These are phyloP conservation scores for Panulirus ornatus DNA, from an alignment of 1,140 invertebrate species.

Conservation along the genomic window DNA sequence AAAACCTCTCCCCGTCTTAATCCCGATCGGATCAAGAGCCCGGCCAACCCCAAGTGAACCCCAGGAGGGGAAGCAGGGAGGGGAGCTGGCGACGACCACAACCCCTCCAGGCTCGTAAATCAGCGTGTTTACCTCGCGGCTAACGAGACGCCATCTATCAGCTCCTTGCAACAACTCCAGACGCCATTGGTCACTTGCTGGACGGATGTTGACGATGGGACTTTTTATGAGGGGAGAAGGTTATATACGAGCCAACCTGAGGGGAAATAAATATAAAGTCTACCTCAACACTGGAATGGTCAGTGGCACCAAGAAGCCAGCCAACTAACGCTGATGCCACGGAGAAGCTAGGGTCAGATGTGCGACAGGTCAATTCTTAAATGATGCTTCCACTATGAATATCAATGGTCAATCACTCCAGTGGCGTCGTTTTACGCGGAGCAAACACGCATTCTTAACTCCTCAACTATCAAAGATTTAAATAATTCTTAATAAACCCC, in stretches of 20 bases:
- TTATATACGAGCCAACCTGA: constrained; percentile 60
- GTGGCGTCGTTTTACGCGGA: too few relatives aligned
- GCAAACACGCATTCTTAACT: too few relatives aligned
- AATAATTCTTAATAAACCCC: too few relatives aligned
- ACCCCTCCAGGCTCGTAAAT: constrained; percentile 44
- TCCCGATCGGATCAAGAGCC: too few relatives aligned
- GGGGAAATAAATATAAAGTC: constrained; percentile 64
- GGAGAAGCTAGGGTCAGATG: too few relatives aligned
- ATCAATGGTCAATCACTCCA: too few relatives aligned
- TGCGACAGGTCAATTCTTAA: too few relatives aligned
- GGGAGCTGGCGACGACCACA: neutral
- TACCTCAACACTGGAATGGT: constrained; percentile 3
- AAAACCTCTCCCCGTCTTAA: neutral
- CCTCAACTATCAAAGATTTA: too few relatives aligned
- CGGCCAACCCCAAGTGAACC: neutral
- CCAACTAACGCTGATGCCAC: too few relatives aligned
- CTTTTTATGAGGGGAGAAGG: constrained; percentile 60
- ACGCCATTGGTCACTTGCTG: constrained; percentile 70
- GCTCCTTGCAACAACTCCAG: constrained; percentile 71
- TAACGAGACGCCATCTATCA: constrained; percentile 72
- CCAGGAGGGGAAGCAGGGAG: neutral
- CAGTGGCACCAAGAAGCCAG: too few relatives aligned
- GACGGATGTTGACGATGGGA: constrained; percentile 69
- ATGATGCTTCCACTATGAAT: too few relatives aligned
- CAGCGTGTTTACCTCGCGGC: constrained; percentile 69